A percentile compares a stretch with the other conserved stretches of the same genome.
phyloP scores from a whole-genome alignment of 2,888 invertebrate species.

The Nymphalis c-album region DNA sequence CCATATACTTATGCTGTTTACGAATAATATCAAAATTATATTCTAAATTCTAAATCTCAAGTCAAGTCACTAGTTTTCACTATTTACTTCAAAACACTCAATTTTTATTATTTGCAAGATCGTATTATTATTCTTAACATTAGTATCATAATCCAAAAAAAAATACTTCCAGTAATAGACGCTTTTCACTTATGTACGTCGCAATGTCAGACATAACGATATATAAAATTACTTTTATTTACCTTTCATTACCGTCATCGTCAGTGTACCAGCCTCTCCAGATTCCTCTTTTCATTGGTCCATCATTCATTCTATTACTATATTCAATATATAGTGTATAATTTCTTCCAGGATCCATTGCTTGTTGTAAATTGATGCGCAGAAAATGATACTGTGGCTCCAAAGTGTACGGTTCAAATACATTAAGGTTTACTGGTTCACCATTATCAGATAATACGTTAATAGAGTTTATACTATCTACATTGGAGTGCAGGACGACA shows the following conservation, averaged over 20 bases:
- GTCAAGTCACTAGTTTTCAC: too few relatives aligned
- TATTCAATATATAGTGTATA: slow-evolving; percentile 75
- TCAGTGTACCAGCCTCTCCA: slow-evolving; percentile 73
- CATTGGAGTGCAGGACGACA: slow-evolving; percentile 77
- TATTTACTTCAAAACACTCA: too few relatives aligned
- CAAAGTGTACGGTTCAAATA: slow-evolving; percentile 42
- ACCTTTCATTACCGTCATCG: slow-evolving; percentile 61
- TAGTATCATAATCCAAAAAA: too few relatives aligned
- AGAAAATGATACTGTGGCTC: slow-evolving; percentile 71
- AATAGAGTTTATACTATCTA: slow-evolving; percentile 55
- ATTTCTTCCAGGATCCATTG: slow-evolving; percentile 49
- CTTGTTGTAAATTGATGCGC: slow-evolving; percentile 56
- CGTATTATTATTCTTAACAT: too few relatives aligned
- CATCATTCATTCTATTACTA: slow-evolving; percentile 75
- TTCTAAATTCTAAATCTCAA: too few relatives aligned
- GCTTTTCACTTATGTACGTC: too few relatives aligned
- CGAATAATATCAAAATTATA: too few relatives aligned
- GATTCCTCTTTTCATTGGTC: slow-evolving; percentile 73
- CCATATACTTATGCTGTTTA: too few relatives aligned
- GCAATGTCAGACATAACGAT: neutral
- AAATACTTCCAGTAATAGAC: too few relatives aligned
- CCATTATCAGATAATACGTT: slow-evolving; percentile 44
- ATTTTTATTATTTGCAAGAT: too few relatives aligned
- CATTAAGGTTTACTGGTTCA: slow-evolving; percentile 41
- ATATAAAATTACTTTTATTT: slow-evolving; percentile 15